These are phyloP conservation scores for Eucidaris tribuloides DNA, from an alignment of 35 echinoderm and acorn worm species.

Conservation along the genomic window DNA sequence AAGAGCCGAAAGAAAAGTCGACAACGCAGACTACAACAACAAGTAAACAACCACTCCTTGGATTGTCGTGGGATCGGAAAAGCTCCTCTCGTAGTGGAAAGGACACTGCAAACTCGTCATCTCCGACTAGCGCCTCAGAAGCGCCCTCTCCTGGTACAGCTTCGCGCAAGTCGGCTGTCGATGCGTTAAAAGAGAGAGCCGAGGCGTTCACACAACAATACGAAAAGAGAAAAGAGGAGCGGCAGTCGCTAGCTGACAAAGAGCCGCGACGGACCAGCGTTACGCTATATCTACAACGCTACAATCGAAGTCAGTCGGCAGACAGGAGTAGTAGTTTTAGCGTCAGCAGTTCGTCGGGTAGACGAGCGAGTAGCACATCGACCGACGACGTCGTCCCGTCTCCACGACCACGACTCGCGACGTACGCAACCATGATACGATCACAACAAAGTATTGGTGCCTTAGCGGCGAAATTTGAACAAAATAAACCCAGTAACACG, in stretches of 20 bases:
- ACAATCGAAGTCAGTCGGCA: conserved; percentile 3
- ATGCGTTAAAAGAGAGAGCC: conserved; percentile 10
- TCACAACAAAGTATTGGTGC: conserved; percentile 54
- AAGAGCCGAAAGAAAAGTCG: conserved; percentile 4
- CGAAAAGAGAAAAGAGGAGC: conserved; percentile 17
- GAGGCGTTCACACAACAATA: conserved; percentile 12
- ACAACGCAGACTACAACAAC: not conserved
- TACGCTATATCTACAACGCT: not conserved
- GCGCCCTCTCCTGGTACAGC: not conserved
- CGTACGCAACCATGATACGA: conserved; percentile 59
- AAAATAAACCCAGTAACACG: not conserved
- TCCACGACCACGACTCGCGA: conserved; percentile 5
- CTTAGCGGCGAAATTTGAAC: conserved; percentile 78
- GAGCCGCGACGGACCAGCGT: not conserved
- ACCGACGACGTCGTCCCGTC: not conserved
- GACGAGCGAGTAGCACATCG: conserved; percentile 5
- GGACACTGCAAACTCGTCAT: not conserved
- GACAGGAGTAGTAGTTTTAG: conserved; percentile 50
- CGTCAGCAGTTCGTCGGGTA: conserved; percentile 23
- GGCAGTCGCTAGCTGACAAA: conserved; percentile 2
- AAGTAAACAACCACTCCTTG: conserved; percentile 16
- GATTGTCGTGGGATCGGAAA: conserved; percentile 3
- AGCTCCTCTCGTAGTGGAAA: not conserved
- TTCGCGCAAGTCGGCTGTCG: not conserved
- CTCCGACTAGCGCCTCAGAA: not conserved